Evolutionary conservation across 1,140 invertebrate species (phyloP).

Genomic region (Gryllus bimaculatus): DNA sequence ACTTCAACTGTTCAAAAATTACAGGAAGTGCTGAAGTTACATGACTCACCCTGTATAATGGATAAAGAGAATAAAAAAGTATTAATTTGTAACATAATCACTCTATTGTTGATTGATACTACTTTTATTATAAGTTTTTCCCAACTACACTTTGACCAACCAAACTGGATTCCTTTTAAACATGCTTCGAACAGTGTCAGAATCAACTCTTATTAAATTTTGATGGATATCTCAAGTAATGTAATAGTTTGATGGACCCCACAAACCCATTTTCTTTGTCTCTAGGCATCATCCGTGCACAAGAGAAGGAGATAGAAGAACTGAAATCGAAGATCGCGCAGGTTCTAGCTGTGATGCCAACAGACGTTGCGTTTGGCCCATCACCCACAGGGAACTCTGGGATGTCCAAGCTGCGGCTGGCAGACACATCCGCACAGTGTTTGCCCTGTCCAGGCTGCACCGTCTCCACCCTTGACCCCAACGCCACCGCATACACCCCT

Average conservation of each 20-base stretch:
- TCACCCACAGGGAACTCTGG: constrained; percentile 28
- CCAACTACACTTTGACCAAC: too few species aligned
- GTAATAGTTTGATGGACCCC: constrained; percentile 7
- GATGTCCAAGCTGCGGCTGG: constrained; percentile 49
- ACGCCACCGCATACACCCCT: constrained; percentile 84
- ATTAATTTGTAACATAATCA: too few species aligned
- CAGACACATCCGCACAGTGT: constrained; percentile 29
- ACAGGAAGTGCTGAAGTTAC: too few species aligned
- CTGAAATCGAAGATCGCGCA: constrained; percentile 85
- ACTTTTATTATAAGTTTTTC: too few species aligned
- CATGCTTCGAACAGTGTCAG: not conserved
- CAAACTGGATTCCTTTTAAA: too few species aligned
- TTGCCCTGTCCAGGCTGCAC: constrained; percentile 35
- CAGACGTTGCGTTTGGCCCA: constrained; percentile 46
- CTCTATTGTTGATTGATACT: too few species aligned
- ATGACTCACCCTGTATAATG: too few species aligned
- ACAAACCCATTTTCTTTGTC: constrained; percentile 20
- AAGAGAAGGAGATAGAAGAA: constrained; percentile 84
- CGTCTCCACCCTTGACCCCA: constrained; percentile 73
- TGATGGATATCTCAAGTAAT: not conserved
- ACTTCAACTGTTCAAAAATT: too few species aligned
- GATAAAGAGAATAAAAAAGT: too few species aligned
- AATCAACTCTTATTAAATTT: not conserved
- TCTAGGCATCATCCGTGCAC: constrained; percentile 49
- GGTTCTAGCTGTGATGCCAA: constrained; percentile 83